These are phyloP conservation scores for Apis dorsata DNA, from an alignment of 1,140 invertebrate species.

Conservation along the genomic window DNA sequence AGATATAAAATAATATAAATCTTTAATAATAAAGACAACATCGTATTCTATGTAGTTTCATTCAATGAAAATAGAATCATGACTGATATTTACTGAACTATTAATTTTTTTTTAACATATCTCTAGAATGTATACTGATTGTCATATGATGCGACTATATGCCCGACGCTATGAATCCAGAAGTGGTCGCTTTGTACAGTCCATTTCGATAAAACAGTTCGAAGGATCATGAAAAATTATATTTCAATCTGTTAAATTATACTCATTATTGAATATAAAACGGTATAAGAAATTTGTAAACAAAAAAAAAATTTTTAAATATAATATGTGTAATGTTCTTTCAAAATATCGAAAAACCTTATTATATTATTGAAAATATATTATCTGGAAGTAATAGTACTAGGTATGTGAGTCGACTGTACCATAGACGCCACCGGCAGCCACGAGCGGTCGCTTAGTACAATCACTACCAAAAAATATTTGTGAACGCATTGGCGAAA, in stretches of 20 bases:
- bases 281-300: constrained; percentile 69
- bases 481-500: background rate
- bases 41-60: background rate
- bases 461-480: constrained; percentile 50
- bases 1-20: background rate
- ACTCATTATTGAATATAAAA: constrained; percentile 69
- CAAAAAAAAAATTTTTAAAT: constrained; percentile 71
- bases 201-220: constrained; percentile 38
- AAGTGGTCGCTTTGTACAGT: constrained; percentile 65
- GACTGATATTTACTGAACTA: constrained; percentile 12
- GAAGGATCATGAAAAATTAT: background rate
- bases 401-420: constrained; percentile 59
- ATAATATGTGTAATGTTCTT: constrained; percentile 64
- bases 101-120: constrained; percentile 50
- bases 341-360: constrained; percentile 17
- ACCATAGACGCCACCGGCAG: constrained; percentile 72
- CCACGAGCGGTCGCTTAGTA: constrained; percentile 69
- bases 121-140: constrained; percentile 61
- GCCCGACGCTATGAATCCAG: constrained; percentile 52
- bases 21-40: background rate
- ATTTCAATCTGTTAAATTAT: constrained; percentile 59
- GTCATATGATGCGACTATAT: constrained; percentile 71
- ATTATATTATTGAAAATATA: constrained; percentile 62
- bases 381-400: constrained; percentile 45
- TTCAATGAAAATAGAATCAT: background rate